Percentiles rank a stretch among this genome's conserved stretches.
Conservation (phyloP, 2,888 invertebrate genomes). For the Temnothorax unifasciatus region DNA sequence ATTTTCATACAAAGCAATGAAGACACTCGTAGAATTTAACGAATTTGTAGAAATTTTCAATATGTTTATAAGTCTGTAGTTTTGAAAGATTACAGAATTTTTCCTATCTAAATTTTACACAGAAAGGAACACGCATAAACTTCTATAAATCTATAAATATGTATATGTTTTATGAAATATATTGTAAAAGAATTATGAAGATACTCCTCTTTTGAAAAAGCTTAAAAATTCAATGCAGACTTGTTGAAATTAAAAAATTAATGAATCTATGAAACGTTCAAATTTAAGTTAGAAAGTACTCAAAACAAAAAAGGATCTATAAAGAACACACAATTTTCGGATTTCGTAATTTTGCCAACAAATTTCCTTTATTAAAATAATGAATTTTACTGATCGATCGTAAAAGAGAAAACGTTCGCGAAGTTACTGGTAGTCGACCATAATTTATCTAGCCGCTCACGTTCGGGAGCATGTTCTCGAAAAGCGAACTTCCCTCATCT, state of each 20-base stretch:
- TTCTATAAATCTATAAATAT: not conserved
- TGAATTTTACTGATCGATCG: constrained; percentile 12
- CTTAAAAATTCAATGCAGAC: not conserved
- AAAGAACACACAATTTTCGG: not conserved
- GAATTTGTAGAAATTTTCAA: constrained; percentile 12
- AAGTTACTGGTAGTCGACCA: constrained; percentile 7
- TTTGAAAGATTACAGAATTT: not conserved
- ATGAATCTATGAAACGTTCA: not conserved
- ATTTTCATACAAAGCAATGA: not conserved
- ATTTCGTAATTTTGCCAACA: not conserved
- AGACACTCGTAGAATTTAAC: not conserved
- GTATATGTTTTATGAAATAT: not conserved
- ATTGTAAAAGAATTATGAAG: not conserved
- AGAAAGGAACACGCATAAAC: not conserved
- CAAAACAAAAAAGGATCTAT: not conserved
- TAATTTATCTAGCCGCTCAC: constrained; percentile 42
- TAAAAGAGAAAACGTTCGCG: constrained; percentile 41
- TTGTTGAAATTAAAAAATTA: not conserved
- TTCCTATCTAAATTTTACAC: not conserved
- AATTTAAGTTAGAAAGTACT: not conserved
- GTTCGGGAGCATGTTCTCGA: constrained; percentile 37
- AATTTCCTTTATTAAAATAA: constrained; percentile 27
- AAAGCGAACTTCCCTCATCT: constrained; percentile 48
- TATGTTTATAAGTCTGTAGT: not conserved
- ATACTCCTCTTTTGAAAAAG: not conserved